phyloP scores from a whole-genome alignment of 2,888 invertebrate genomes.

The Agriopis aurantiaria region DNA sequence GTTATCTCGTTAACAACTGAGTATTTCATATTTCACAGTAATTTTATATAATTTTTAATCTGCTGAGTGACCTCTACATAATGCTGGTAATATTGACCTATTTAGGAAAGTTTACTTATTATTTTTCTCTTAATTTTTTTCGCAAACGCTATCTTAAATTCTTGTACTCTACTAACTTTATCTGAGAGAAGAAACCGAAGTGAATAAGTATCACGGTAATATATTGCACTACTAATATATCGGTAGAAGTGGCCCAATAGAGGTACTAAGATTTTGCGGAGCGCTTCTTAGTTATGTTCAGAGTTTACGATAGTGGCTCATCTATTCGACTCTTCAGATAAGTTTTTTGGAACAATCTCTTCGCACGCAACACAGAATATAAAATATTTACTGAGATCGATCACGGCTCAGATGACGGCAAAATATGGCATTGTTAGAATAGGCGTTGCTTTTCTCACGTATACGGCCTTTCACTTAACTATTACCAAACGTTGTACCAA shows the following conservation, averaged over 20 bases:
- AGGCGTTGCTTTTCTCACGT: slow-evolving; percentile 84
- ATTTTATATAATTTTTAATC: too few relatives aligned
- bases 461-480: slow-evolving; percentile 82
- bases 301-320: not conserved
- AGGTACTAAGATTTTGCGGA: not conserved
- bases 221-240: slow-evolving; percentile 40
- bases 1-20: too few relatives aligned
- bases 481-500: slow-evolving; percentile 74
- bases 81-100: too few relatives aligned
- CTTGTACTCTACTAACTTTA: slow-evolving; percentile 13
- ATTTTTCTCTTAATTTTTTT: too few relatives aligned
- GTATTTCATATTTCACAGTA: too few relatives aligned
- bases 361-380: slow-evolving; percentile 68
- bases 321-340: not conserved
- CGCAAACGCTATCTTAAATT: too few relatives aligned
- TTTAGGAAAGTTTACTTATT: too few relatives aligned
- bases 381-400: slow-evolving; percentile 82
- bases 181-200: slow-evolving; percentile 42
- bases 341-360: slow-evolving; percentile 56
- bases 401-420: slow-evolving; percentile 79
- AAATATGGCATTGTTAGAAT: slow-evolving; percentile 83
- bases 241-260: not conserved
- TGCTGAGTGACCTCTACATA: too few relatives aligned
- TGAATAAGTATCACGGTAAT: slow-evolving; percentile 49
- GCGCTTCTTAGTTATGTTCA: not conserved